Evolutionary conservation across 2,113 vertebrate genomes (phyloP), one percentile per base, ranked within the genome.

Genomic region (Grantiella picta): DNA sequence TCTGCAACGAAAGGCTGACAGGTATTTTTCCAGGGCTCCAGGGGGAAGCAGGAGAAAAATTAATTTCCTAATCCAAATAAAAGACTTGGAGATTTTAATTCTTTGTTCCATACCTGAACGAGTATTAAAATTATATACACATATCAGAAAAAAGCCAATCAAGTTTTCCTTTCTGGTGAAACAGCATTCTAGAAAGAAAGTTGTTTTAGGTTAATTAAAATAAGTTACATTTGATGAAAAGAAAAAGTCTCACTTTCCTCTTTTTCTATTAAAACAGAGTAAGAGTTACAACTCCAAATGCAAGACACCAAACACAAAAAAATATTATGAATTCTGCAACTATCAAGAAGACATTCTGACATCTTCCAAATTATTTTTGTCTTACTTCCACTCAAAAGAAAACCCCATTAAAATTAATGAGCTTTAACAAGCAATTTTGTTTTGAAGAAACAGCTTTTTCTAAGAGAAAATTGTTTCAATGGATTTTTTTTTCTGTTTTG

Each of bases 21-120:
- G 69, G 60, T 81, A 81, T 92, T 92, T 81, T 92, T 81, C 44
- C 57, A 89, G 56, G 64, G 80, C 86, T 92, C 83, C 33, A 44
- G 36, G 24, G 56, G 22, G 18, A 91, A 79, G n/a, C 17, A 77
- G 4, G 13, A 36, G 25, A 38, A 75, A 83, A 93, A 89, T 72
- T 84, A 56, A 92, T 93, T 91, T 96, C 35, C 81, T 91, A 85
- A 91, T 53, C 53, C 61, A 94, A 90, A 93, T 81, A 90, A 85
- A 96, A 90, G 53, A 87, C 50, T 61, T 68, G 9, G 18, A 79
- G 50, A 73, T 66, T 63, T 81, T n/a, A 44, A 16, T 81, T 84
- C 71, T 77, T 63, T 42, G 5, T 10, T 31, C 14, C 28, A 25
- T 87, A 60, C 42, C 38, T 78, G 53, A 71, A 84, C 27, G 44